A percentile compares a stretch with the other conserved stretches of the same genome.
These are phyloP conservation scores for Notiomystis cincta DNA, from an alignment of 2,113 vertebrate species.

Conservation along the genomic window DNA sequence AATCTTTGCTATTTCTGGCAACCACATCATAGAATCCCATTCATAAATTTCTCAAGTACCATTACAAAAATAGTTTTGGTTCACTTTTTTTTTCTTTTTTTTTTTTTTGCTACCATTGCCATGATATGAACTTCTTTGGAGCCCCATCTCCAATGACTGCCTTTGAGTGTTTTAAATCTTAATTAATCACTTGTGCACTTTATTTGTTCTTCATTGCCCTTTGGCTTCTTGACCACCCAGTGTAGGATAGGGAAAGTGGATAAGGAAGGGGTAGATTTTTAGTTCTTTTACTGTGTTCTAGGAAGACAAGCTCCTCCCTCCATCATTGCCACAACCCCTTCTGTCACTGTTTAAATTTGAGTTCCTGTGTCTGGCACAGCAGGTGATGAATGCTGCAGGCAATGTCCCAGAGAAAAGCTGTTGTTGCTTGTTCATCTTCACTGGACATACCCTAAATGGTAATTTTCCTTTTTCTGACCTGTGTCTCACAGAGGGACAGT, in stretches of 20 bases:
- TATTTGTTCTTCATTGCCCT: neutral
- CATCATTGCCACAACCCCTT: neutral
- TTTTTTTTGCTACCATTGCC: neutral
- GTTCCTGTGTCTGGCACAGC: neutral
- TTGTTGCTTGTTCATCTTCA: neutral
- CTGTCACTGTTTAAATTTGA: neutral
- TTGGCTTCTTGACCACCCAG: neutral
- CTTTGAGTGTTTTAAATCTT: neutral
- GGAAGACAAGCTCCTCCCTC: neutral
- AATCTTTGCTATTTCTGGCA: constrained; percentile 53
- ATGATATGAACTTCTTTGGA: neutral
- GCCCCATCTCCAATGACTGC: neutral
- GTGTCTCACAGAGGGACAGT: neutral
- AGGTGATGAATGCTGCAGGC: neutral
- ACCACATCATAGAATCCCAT: constrained; percentile 44
- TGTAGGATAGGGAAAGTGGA: neutral
- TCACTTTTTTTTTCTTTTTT: neutral
- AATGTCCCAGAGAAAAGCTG: neutral
- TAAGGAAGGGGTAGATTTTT: neutral
- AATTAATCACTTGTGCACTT: neutral
- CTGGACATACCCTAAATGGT: neutral
- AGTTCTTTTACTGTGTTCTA: neutral
- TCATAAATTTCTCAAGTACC: constrained; percentile 55
- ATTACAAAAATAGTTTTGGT: constrained; percentile 48
- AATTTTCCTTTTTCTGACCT: neutral